Evolutionary conservation across 1,140 invertebrate species (phyloP), one percentile per base, ranked within the genome.

Genomic region (Drosophila kikkawai): DNA sequence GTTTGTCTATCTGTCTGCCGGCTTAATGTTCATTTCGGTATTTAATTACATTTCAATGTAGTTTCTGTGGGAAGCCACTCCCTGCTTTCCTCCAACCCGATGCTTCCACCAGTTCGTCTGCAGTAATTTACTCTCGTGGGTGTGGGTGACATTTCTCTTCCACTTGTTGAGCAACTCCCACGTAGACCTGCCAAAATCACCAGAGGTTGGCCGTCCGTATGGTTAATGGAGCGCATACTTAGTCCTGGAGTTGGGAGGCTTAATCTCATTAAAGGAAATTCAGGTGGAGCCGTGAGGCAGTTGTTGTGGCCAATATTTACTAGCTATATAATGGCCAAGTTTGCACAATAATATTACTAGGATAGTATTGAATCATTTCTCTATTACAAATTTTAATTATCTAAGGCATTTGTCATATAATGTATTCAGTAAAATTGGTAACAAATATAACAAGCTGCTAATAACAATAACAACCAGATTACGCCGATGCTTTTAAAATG

Each of bases 21-120:
- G 70, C 60, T 64, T 70, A 66, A 71, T 88, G 80, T 80, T 80
- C 73, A 84, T 80, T 86, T 87, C 57, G 61, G 84, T 79, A 90
- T 88, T 88, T 88, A 88, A 88, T 88, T 88, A 85, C 81, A 88
- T 88, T 90, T 88, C 85, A 88, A 88, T 88, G 82, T 85, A 85
- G 85, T 82, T 74, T 61, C 70, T 69, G 70, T 79, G 78, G 76
- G 42, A 26, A 73, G 45, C 53, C 44, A 36, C 61, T 41, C 8
- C 50, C 50, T 12, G 41, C 17, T 0, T 8, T 48, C 29, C 60
- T 19, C 29, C 19, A n/a, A 5, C 45, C 26, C 42, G 17, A 12
- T 34, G 19, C 41, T 22, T 22, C 41, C 47, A 63, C 50, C 41
- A 60, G 50, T 73, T 60, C 34, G 71, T 70, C 57, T 82, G 77